Base-by-base conservation (phyloP, 2,888 invertebrate species). In the Panopea generosa region DNA sequence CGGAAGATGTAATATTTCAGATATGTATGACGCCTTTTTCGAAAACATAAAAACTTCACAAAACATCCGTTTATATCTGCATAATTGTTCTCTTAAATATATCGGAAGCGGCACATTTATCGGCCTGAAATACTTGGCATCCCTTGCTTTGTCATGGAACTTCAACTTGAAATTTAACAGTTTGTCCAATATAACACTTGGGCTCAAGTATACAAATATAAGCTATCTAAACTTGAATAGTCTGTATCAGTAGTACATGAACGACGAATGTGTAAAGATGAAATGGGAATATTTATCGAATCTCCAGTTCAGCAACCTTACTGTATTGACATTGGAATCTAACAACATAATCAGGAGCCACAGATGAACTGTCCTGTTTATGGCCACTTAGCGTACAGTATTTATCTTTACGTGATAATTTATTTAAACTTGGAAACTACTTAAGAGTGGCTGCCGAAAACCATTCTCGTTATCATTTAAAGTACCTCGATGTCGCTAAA, bases 141-240 rank as follows among this genome's bases (percentile, higher is more conserved):
- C 68, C 9, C 29, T 68, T 18, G 68, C 59, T 22, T 18, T 68
- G 40, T 59, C 68, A 4, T 33, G 52, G n/a, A 68, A 68, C 40
- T 29, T n/a, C 16, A 16, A 53, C n/a, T n/a, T 68, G 9, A 26
- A 20, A 2, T 26, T 68, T 20, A 20, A 52, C 16, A 14, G 40
- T 7, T n/a, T 68, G 26, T 6, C 24, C 3, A 60, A 60, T 26
- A 53, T 68, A 29, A 68, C 53, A 14, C 52, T 11, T 24, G 67
- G 67, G 24, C 47, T 67, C 4, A 18, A 9, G 27, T 14, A n/a
- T 4, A 27, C 6, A 14, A 38, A 27, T 24, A 49, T 52, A 6
- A 66, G 29, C 40, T 56, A 55, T 22, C 27, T 67, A 18, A 67
- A 67, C 18, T 16, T 59, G 2, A 67, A 67, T 27, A 29, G 33